Evolutionary conservation across 2,888 invertebrate genomes (phyloP).

Genomic region (Alviniconcha strummeri): DNA sequence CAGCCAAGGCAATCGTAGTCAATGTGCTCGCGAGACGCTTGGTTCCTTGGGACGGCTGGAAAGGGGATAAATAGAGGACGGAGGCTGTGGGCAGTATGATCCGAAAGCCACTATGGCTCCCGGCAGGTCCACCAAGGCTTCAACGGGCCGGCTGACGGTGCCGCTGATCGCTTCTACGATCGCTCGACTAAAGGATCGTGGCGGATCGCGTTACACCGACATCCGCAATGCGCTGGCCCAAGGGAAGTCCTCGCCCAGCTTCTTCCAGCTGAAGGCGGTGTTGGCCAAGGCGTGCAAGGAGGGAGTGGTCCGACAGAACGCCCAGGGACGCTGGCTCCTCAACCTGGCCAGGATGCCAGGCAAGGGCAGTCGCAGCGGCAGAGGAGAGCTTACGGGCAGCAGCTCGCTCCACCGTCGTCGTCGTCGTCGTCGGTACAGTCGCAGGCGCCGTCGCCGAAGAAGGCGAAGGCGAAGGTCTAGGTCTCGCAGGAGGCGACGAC

Average conservation of each 20-base stretch:
- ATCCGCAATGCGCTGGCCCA: constrained; percentile 17
- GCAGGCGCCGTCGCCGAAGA: constrained; percentile 24
- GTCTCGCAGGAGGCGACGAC: neutral
- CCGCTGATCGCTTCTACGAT: neutral
- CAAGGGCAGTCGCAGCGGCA: neutral
- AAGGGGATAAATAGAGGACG: too few relatives aligned
- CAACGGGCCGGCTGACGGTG: constrained; percentile 9
- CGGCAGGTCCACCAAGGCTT: neutral
- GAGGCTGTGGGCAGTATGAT: too few relatives aligned
- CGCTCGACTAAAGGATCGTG: constrained; percentile 14
- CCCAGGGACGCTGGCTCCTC: constrained; percentile 13
- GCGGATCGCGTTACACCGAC: constrained; percentile 23
- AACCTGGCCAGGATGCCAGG: neutral
- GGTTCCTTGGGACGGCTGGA: too few relatives aligned
- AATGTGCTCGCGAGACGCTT: too few relatives aligned
- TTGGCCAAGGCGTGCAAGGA: constrained; percentile 23
- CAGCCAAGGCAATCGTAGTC: too few relatives aligned
- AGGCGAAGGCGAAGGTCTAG: neutral
- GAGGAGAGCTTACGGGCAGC: neutral
- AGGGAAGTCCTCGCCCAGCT: neutral
- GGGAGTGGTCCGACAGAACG: constrained; percentile 23
- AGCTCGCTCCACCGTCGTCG: constrained; percentile 30
- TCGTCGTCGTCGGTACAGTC: constrained; percentile 18
- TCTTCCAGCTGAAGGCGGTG: constrained; percentile 22
- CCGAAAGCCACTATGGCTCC: too few relatives aligned